These are phyloP conservation scores for Apis cerana DNA, from an alignment of 1,140 invertebrate species.

Conservation along the genomic window DNA sequence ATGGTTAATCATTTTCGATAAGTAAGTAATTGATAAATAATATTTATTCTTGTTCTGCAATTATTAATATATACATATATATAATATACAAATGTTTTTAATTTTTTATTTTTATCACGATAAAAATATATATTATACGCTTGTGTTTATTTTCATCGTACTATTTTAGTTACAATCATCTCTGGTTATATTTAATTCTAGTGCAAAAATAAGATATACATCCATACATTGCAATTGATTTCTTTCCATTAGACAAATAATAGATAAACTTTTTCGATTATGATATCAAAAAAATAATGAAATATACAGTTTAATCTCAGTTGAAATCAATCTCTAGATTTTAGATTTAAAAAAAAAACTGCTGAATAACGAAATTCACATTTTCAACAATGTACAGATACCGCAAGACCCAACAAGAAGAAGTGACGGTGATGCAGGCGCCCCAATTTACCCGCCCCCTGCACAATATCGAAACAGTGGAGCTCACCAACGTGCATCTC, in stretches of 20 bases:
- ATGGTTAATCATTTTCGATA: too few relatives aligned
- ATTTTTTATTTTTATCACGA: neutral
- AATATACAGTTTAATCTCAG: too few relatives aligned
- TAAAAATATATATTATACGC: neutral
- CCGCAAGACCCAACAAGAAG: conserved; percentile 87
- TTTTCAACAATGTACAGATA: conserved; percentile 77
- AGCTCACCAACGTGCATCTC: conserved; percentile 95
- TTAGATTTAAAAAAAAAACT: too few relatives aligned
- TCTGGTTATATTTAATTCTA: neutral
- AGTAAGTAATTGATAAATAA: too few relatives aligned
- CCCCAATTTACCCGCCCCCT: conserved; percentile 93
- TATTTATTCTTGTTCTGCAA: too few relatives aligned
- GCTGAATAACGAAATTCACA: too few relatives aligned
- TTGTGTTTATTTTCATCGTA: neutral
- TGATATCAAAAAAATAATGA: too few relatives aligned
- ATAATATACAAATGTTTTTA: neutral
- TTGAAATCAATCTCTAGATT: too few relatives aligned
- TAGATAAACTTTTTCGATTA: too few relatives aligned
- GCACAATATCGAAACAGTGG: conserved; percentile 95
- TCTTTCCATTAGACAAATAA: too few relatives aligned
- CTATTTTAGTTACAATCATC: neutral
- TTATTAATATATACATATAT: neutral
- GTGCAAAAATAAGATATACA: too few relatives aligned
- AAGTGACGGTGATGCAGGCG: conserved; percentile 89
- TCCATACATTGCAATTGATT: too few relatives aligned